phyloP scores from a whole-genome alignment of 2,888 invertebrate species.

The Zhengitettix transpicula region DNA sequence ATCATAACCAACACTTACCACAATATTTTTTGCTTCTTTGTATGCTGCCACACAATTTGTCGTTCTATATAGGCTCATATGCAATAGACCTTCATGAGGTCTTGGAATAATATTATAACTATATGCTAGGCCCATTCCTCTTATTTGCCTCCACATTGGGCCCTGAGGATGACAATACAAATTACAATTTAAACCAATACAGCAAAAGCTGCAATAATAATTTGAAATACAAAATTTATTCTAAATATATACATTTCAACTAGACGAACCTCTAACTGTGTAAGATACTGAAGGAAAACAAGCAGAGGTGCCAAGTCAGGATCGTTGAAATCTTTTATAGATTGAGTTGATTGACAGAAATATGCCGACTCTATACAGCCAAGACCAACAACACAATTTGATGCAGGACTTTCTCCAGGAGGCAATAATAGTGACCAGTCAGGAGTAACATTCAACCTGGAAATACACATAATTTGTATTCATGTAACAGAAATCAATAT shows the following conservation, averaged over 20 bases:
- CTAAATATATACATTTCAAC: no score
- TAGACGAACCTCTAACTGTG: conserved; percentile 53
- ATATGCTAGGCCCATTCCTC: conserved; percentile 76
- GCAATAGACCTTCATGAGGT: conserved; percentile 50
- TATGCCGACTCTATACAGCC: conserved; percentile 69
- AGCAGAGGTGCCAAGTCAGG: conserved; percentile 54
- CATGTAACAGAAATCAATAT: no score
- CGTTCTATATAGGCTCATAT: conserved; percentile 56
- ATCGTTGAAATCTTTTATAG: conserved; percentile 43
- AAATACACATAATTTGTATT: conserved; percentile 5
- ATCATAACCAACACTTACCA: background rate
- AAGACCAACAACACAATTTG: conserved; percentile 56
- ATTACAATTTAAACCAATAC: background rate
- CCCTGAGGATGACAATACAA: conserved; percentile 36
- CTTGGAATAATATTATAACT: conserved; percentile 38
- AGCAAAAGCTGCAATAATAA: no score
- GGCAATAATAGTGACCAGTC: conserved; percentile 30
- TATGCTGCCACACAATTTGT: conserved; percentile 67
- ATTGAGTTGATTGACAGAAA: conserved; percentile 47
- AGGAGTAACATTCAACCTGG: conserved; percentile 27
- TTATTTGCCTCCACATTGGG: conserved; percentile 74
- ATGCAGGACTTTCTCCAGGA: conserved; percentile 23
- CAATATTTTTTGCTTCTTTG: conserved; percentile 52
- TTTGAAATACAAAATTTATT: no score
- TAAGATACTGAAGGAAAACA: conserved; percentile 71